phyloP scores from a whole-genome alignment of 2,888 invertebrate species.

The Drosophila kokeensis region DNA sequence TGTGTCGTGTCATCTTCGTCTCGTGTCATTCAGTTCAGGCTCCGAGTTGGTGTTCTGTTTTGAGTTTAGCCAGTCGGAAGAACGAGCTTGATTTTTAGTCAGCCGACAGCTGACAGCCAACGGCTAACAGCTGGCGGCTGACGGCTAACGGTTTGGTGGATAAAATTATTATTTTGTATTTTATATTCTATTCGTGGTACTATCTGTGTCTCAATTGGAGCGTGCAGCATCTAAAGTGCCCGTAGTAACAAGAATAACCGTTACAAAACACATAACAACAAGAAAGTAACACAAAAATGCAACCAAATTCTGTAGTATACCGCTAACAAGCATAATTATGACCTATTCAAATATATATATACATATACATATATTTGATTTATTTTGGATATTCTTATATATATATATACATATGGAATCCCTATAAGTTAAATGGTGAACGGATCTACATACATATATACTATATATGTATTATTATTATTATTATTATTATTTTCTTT shows the following conservation, averaged over 20 bases:
- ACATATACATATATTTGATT: constrained; percentile 5
- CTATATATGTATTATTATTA: constrained; percentile 15
- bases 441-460: constrained; percentile 17
- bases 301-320: constrained; percentile 11
- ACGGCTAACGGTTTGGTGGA: constrained; percentile 3
- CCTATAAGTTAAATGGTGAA: constrained; percentile 25
- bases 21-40: constrained; percentile 6
- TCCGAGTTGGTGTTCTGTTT: constrained; percentile 23
- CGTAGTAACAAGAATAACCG: constrained; percentile 52
- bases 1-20: constrained; percentile 4
- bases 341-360: constrained; percentile 15
- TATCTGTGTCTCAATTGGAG: constrained; percentile 78
- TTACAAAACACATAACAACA: constrained; percentile 38
- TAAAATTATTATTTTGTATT: constrained; percentile 18
- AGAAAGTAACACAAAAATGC: constrained; percentile 20
- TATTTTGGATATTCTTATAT: constrained; percentile 10
- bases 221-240: constrained; percentile 75
- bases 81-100: constrained; percentile 1
- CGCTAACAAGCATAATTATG: constrained; percentile 23
- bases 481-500: background rate
- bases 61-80: constrained; percentile 22
- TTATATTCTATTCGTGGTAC: constrained; percentile 71
- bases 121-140: background rate
- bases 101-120: background rate
- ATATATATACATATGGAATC: constrained; percentile 12